A percentile compares a stretch with the other conserved stretches of the same genome.
phyloP scores from a whole-genome alignment of 1,140 invertebrate species.

The Dryas iulia region DNA sequence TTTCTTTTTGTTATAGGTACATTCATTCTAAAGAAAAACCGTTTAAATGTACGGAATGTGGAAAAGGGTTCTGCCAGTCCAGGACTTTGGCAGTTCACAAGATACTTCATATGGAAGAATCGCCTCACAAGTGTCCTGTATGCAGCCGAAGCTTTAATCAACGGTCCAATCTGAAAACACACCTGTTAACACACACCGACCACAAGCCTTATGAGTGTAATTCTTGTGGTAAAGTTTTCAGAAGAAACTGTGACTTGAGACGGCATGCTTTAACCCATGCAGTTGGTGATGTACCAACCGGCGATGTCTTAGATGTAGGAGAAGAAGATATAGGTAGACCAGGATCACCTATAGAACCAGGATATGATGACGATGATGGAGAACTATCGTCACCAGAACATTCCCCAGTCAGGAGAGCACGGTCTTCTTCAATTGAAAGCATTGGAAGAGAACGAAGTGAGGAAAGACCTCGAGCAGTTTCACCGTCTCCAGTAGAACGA shows the following conservation, averaged over 20 bases:
- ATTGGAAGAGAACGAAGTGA: slow-evolving; percentile 73
- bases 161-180: slow-evolving; percentile 95
- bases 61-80: slow-evolving; percentile 98
- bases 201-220: slow-evolving; percentile 97
- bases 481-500: slow-evolving; percentile 77
- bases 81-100: slow-evolving; percentile 96
- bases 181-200: slow-evolving; percentile 96
- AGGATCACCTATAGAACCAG: slow-evolving; percentile 73
- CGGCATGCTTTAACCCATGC: slow-evolving; percentile 92
- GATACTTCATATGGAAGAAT: slow-evolving; percentile 95
- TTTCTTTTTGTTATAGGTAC: slow-evolving; percentile 86
- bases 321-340: slow-evolving; percentile 82
- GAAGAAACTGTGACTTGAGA: slow-evolving; percentile 91
- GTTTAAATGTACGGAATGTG: slow-evolving; percentile 97
- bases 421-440: slow-evolving; percentile 74
- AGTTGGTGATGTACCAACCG: slow-evolving; percentile 89
- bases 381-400: slow-evolving; percentile 82
- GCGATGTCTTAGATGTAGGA: slow-evolving; percentile 84
- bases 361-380: slow-evolving; percentile 81
- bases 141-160: slow-evolving; percentile 95
- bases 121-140: slow-evolving; percentile 94
- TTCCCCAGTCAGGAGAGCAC: slow-evolving; percentile 78
- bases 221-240: slow-evolving; percentile 93
- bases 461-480: slow-evolving; percentile 58
- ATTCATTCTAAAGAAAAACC: slow-evolving; percentile 98